A percentile compares a stretch with the other conserved stretches of the same genome.
Evolutionary conservation across 1,140 invertebrate genomes (phyloP).

Genomic region (Penaeus japonicus): DNA sequence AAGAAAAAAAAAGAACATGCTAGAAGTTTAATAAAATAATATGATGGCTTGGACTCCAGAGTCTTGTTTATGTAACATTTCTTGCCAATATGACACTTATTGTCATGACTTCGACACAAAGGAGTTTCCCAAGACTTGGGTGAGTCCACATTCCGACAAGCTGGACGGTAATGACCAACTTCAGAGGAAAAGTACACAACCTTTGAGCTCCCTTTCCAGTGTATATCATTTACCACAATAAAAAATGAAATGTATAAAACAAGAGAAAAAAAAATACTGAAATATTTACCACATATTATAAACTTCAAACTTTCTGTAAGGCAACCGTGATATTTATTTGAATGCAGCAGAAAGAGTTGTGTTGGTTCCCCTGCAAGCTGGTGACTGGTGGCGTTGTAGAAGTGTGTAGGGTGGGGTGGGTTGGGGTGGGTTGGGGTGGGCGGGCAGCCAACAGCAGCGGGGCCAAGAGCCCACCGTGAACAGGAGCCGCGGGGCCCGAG

Average conservation of each 20-base stretch:
- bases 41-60: too few relatives aligned
- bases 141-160: neutral
- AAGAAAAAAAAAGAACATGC: too few relatives aligned
- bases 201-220: slow-evolving; percentile 3
- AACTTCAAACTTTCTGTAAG: slow-evolving; percentile 31
- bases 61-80: too few relatives aligned
- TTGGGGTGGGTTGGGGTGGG: too few relatives aligned
- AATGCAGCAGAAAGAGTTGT: slow-evolving; percentile 50
- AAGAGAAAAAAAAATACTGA: neutral
- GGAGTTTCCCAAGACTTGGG: too few relatives aligned
- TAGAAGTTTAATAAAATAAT: too few relatives aligned
- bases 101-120: too few relatives aligned
- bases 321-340: neutral
- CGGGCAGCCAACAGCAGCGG: slow-evolving; percentile 21
- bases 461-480: slow-evolving; percentile 22
- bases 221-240: neutral
- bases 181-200: slow-evolving; percentile 38
- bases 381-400: slow-evolving; percentile 8
- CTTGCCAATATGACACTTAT: too few relatives aligned
- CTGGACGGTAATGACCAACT: slow-evolving; percentile 16
- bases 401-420: neutral
- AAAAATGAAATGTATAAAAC: slow-evolving; percentile 6
- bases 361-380: slow-evolving; percentile 43
- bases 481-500: slow-evolving; percentile 26
- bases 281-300: slow-evolving; percentile 6